phyloP scores from a whole-genome alignment of 2,797 vertebrate species.

The Pseudochromis fuscus region DNA sequence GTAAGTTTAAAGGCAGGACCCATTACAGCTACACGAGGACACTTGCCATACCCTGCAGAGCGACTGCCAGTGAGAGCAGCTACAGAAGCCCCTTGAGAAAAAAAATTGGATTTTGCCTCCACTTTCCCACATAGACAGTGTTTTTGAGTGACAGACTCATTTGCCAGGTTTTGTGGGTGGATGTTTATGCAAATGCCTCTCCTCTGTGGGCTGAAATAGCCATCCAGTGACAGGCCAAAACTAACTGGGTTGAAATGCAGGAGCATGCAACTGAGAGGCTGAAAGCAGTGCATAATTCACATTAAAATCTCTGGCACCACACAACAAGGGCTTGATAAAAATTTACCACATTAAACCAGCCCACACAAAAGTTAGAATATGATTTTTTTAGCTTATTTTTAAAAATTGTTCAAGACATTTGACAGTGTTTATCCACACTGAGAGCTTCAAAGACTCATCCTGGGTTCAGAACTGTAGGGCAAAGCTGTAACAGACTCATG shows the following conservation, averaged over 20 bases:
- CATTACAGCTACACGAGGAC: slow-evolving; percentile 65
- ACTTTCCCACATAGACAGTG: slow-evolving; percentile 79
- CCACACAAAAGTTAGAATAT: slow-evolving; percentile 60
- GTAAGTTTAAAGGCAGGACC: slow-evolving; percentile 62
- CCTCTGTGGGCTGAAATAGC: slow-evolving; percentile 81
- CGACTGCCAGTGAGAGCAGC: slow-evolving; percentile 59
- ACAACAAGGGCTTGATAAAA: slow-evolving; percentile 56
- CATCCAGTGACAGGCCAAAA: slow-evolving; percentile 79
- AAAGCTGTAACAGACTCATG: slow-evolving; percentile 46
- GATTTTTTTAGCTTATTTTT: slow-evolving; percentile 21
- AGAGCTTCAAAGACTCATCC: slow-evolving; percentile 49
- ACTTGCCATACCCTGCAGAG: slow-evolving; percentile 56
- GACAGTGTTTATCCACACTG: slow-evolving; percentile 58
- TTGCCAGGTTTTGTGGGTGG: slow-evolving; percentile 84
- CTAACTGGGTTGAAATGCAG: slow-evolving; percentile 77
- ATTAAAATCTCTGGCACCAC: slow-evolving; percentile 64
- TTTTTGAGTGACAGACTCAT: slow-evolving; percentile 85
- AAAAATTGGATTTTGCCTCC: slow-evolving; percentile 72
- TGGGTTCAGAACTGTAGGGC: slow-evolving; percentile 42
- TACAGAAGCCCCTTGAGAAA: slow-evolving; percentile 61
- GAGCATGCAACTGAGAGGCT: slow-evolving; percentile 66
- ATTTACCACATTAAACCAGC: slow-evolving; percentile 40
- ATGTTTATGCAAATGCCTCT: slow-evolving; percentile 87
- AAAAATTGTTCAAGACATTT: slow-evolving; percentile 49
- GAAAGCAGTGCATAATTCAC: slow-evolving; percentile 71